Conservation (phyloP, 2,888 invertebrate genomes). For the Synanthedon tipuliformis region DNA sequence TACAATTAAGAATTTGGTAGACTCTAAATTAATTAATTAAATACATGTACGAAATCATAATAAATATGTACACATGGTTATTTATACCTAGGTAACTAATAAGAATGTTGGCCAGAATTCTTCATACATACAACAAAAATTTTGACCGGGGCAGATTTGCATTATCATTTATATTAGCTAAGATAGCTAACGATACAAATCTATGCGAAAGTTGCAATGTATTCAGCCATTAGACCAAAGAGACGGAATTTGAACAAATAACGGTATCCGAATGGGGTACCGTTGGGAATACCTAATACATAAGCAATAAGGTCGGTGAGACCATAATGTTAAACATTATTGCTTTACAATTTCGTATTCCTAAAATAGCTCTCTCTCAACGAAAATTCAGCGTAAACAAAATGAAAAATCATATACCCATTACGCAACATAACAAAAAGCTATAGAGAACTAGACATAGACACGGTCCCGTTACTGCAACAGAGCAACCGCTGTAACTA, state of each 20-base stretch:
- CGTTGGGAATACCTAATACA: conserved; percentile 22
- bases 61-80: no score
- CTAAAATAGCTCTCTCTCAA: background rate
- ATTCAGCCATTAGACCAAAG: conserved; percentile 4
- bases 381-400: background rate
- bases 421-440: background rate
- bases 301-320: conserved; percentile 2
- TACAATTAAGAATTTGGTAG: no score
- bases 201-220: no score
- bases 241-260: conserved; percentile 28
- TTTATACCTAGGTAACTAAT: no score
- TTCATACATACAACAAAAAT: no score
- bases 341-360: background rate
- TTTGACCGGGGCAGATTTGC: no score
- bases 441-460: background rate
- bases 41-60: no score
- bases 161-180: no score
- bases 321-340: background rate
- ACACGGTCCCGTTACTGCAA: background rate
- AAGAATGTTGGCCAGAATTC: no score
- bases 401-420: background rate
- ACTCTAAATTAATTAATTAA: no score
- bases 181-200: no score
- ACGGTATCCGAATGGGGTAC: conserved; percentile 25
- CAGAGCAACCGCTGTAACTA: background rate